Evolutionary conservation across 2,113 vertebrate species (phyloP).

Genomic region (Apaloderma vittatum): DNA sequence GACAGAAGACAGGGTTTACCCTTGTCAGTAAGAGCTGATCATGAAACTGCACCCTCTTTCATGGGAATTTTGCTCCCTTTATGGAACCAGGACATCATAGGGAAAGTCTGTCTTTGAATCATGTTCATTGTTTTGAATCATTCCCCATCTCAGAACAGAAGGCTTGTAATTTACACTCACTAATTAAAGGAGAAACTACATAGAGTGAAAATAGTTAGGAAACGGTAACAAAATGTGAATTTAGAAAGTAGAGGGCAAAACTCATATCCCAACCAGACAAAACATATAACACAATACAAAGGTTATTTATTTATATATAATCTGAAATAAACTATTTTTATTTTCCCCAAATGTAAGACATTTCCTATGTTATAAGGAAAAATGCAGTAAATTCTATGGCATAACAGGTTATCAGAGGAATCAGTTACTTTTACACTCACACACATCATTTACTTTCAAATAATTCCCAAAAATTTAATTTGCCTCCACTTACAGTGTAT

Average conservation of each 20-base stretch:
- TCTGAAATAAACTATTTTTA: neutral
- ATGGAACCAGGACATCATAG: neutral
- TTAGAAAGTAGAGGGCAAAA: neutral
- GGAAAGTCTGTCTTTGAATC: neutral
- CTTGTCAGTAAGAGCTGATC: neutral
- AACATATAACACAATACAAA: neutral
- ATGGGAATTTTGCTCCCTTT: neutral
- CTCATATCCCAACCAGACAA: neutral
- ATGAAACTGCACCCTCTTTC: neutral
- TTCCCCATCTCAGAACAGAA: neutral
- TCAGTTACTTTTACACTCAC: neutral
- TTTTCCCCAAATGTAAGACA: neutral
- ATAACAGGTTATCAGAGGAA: neutral
- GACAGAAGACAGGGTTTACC: neutral
- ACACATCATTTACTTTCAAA: neutral
- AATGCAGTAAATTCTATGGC: neutral
- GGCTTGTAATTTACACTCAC: neutral
- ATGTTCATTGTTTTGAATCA: neutral
- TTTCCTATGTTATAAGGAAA: neutral
- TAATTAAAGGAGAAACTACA: neutral
- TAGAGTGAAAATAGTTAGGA: neutral
- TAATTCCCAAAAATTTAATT: slow-evolving; percentile 18
- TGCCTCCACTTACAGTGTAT: neutral
- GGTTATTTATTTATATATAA: neutral
- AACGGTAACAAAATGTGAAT: neutral